Evolutionary conservation across 1,140 invertebrate genomes (phyloP).

Genomic region (Cheumatopsyche charites): DNA sequence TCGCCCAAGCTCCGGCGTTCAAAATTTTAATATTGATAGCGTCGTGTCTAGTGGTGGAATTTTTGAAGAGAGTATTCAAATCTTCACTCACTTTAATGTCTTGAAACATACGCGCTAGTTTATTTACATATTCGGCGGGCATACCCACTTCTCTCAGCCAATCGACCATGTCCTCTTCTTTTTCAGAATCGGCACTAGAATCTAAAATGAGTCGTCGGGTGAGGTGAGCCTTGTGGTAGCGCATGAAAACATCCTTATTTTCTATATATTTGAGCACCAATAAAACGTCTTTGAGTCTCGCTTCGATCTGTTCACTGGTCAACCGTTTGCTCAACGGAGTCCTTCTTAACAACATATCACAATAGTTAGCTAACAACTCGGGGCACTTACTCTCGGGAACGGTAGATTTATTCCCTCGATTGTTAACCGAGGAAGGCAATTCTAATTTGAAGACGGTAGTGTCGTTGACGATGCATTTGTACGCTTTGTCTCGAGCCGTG

Average conservation of each 20-base stretch:
- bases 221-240: slow-evolving; percentile 98
- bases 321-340: slow-evolving; percentile 96
- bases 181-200: slow-evolving; percentile 97
- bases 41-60: slow-evolving; percentile 69
- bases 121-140: slow-evolving; percentile 99
- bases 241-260: slow-evolving; percentile 99
- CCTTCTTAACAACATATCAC: slow-evolving; percentile 98
- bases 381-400: slow-evolving; percentile 79
- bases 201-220: slow-evolving; percentile 94
- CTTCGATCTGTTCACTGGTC: slow-evolving; percentile 97
- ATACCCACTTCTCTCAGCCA: slow-evolving; percentile 95
- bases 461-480: slow-evolving; percentile 98
- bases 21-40: slow-evolving; percentile 92
- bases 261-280: slow-evolving; percentile 98
- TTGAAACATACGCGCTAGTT: slow-evolving; percentile 96
- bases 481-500: slow-evolving; percentile 97
- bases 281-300: slow-evolving; percentile 88
- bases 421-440: slow-evolving; percentile 65
- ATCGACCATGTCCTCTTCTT: slow-evolving; percentile 99
- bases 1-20: slow-evolving; percentile 97
- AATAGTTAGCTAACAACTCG: slow-evolving; percentile 98
- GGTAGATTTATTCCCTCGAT: slow-evolving; percentile 66
- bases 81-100: slow-evolving; percentile 99
- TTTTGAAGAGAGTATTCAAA: slow-evolving; percentile 93
- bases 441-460: slow-evolving; percentile 91